Percentiles rank a stretch among this genome's conserved stretches.
These are phyloP conservation scores for Chorisops tibialis DNA, from an alignment of 2,888 invertebrate species.

Conservation along the genomic window DNA sequence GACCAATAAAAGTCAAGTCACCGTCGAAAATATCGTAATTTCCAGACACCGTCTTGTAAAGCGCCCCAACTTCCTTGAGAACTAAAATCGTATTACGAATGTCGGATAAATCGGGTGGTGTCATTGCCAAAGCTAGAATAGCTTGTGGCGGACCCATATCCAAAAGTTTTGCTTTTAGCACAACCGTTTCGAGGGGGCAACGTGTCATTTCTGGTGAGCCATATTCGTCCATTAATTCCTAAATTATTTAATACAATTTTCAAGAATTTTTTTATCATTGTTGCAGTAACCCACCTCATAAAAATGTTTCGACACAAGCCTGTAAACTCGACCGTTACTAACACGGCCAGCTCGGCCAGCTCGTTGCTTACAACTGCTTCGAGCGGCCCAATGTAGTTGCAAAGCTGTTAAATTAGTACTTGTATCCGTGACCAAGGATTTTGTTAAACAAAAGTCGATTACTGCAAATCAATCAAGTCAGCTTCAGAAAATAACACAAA, in stretches of 20 bases:
- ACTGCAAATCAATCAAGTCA: constrained; percentile 53
- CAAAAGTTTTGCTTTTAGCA: constrained; percentile 77
- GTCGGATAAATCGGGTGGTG: constrained; percentile 80
- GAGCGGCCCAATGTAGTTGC: constrained; percentile 82
- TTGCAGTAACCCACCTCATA: constrained; percentile 55
- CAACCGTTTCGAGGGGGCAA: constrained; percentile 75
- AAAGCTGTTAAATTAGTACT: constrained; percentile 66
- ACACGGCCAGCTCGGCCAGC: constrained; percentile 89
- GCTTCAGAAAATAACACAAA: neutral
- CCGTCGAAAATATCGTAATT: constrained; percentile 66
- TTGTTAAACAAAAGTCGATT: constrained; percentile 91
- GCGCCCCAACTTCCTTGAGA: constrained; percentile 81
- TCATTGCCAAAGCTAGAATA: constrained; percentile 77
- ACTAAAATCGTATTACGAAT: constrained; percentile 77
- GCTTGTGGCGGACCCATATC: constrained; percentile 77
- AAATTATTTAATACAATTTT: constrained; percentile 28
- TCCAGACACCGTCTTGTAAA: constrained; percentile 61
- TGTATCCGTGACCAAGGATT: constrained; percentile 71
- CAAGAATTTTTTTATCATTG: constrained; percentile 6
- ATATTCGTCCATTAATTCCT: constrained; percentile 57
- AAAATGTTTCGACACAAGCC: constrained; percentile 67
- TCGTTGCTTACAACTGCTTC: constrained; percentile 84
- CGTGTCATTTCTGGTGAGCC: constrained; percentile 73
- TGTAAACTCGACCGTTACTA: constrained; percentile 78
- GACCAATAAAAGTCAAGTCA: constrained; percentile 81